Base-by-base conservation (phyloP, 2,797 vertebrate species). In the Gallinago solitaria region DNA sequence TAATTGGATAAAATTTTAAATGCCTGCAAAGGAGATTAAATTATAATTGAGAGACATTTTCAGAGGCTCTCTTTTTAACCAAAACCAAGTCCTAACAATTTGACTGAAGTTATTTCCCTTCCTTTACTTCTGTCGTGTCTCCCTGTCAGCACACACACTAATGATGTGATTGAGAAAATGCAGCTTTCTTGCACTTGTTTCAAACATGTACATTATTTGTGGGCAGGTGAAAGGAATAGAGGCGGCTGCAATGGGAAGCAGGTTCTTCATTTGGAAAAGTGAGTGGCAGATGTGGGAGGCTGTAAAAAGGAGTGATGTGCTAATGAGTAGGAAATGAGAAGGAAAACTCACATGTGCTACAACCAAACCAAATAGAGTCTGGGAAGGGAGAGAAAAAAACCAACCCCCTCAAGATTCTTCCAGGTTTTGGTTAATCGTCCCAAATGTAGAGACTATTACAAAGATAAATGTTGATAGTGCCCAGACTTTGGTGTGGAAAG, bases 1-100 rank as follows among this genome's bases (percentile, higher is more conserved):
- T 95, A 91, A 91, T 85, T 79, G 70, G 84, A 88, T 69, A 83
- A 70, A 63, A 69, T 81, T 90, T 71, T 87, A 95, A 61, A 56
- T 77, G 35, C 69, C 67, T 2, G 3, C 60, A 57, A 85, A 91
- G 57, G 51, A 59, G 63, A 75, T 90, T 41, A 93, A 75, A 78
- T 69, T 93, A 45, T 89, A 60, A n/a, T 48, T 73, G 67, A 61
- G 4, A 64, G 51, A 30, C 9, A 5, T 79, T 87, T 96, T 64
- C 41, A 67, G 78, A 90, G 77, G 65, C 33, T 71, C 7, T 94
- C 33, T 83, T 85, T 91, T 94, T 75, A 83, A 83, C 79, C 70
- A 81, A 81, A 87, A 61, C 39, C 54, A 86, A 48, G 16, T 35
- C 35, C 27, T 68, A 80, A 79, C 24, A 43, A 24, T 83, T 21